Base-by-base conservation (phyloP, 2,888 invertebrate genomes). In the Drosophila bunnanda region DNA sequence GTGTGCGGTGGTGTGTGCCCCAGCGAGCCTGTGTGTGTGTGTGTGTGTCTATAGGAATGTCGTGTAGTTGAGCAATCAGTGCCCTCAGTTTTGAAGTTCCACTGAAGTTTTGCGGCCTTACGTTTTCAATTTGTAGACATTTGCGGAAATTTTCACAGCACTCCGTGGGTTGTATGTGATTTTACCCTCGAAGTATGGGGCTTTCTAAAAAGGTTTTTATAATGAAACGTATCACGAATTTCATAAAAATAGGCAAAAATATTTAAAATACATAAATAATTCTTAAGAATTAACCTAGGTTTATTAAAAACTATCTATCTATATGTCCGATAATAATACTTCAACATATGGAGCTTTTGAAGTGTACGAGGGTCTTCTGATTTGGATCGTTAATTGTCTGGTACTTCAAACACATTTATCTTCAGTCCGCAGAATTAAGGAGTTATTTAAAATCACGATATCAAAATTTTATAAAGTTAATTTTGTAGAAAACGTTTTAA, bases 41-140 rank as follows among this genome's bases (percentile, higher is more conserved):
- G 12, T 44, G 22, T 64, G 48, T 17, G 55, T 55, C 43, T 64
- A 64, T 74, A 55, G 54, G 48, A 66, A 39, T 80, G 57, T 75
- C 53, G 38, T 78, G 68, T 76, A 68, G 73, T 79, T 65, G 73
- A 79, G 82, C 80, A 80, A 80, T 80, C 80, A 85, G 80, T 83
- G 84, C 69, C 56, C 81, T 83, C 39, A 72, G 74, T 72, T 76
- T 82, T 69, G 61, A 79, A 74, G 79, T 82, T 82, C 64, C 72
- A 52, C 52, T 69, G 64, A 80, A 85, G 82, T 85, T 85, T 73
- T 84, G 85, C 81, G 85, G 84, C 76, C 79, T 72, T 73, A 76
- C 53, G 69, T 65, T 65, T 72, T 65, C 71, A 75, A 78, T 67
- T 70, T 48, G 65, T 38, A 66, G 50, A 73, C 32, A 73, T 58